Percentiles rank a stretch among this genome's conserved stretches.
phyloP scores from a whole-genome alignment of 23 tunicate species.

The Clavelina lepadiformis region DNA sequence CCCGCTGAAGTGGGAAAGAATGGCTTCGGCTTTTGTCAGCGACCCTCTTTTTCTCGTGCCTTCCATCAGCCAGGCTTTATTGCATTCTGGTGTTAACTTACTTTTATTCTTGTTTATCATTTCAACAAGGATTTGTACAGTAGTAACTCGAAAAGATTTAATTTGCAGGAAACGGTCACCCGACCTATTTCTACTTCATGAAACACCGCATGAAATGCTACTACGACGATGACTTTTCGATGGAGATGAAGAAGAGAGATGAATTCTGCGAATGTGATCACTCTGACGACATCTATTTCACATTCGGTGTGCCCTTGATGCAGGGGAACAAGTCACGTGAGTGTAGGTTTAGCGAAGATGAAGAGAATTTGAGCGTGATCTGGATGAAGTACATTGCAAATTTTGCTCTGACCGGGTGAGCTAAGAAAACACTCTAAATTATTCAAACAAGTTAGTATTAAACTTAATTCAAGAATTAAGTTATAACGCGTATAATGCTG shows the following conservation, averaged over 20 bases:
- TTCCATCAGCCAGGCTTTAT: too few species aligned
- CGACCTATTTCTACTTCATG: conserved; percentile 25
- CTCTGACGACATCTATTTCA: background rate
- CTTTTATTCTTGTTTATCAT: too few species aligned
- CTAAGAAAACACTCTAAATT: too few species aligned
- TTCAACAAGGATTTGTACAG: too few species aligned
- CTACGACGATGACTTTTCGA: conserved; percentile 2
- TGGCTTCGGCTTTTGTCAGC: too few species aligned
- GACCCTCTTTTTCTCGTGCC: too few species aligned
- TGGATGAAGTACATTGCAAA: conserved; percentile 53
- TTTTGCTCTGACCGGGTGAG: conserved; percentile 58
- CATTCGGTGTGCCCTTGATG: conserved; percentile 2
- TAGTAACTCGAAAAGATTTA: too few species aligned
- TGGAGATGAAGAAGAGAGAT: background rate
- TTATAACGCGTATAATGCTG: too few species aligned
- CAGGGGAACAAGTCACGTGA: background rate
- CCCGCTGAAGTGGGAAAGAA: too few species aligned
- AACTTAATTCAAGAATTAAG: too few species aligned
- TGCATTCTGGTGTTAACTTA: too few species aligned
- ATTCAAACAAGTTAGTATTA: too few species aligned
- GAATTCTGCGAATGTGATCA: conserved; percentile 26
- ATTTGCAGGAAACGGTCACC: conserved; percentile 6
- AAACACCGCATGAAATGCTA: background rate
- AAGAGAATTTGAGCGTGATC: conserved; percentile 24
- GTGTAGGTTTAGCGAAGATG: conserved; percentile 30